Base-by-base conservation (phyloP, 2,113 vertebrate genomes). In the Gyps fulvus region DNA sequence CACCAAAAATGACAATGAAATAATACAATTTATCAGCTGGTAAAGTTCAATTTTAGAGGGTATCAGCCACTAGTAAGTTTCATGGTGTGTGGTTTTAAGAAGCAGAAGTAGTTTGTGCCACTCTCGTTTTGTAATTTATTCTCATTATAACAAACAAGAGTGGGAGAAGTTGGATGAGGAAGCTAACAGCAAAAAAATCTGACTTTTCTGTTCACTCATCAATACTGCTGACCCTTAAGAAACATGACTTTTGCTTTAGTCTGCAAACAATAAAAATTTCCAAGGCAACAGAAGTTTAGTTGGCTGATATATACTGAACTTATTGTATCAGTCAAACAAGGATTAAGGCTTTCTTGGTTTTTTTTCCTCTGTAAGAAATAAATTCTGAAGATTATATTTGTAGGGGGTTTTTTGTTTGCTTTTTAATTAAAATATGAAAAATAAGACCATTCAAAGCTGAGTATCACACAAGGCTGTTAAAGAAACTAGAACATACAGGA, bases 351-450 rank as follows among this genome's bases (percentile, higher is more conserved):
- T 89, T 45, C 52, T 3, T 16, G 3, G n/a, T 47, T 82, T 4
- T 42, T 85, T 57, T 59, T 59, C 32, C n/a, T 86, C 31, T 21
- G 9, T 15, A 59, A 80, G 43, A 72, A 90, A 58, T 18, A 38
- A 29, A 32, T 72, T 61, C 23, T 77, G 11, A 87, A 67, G 25
- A 87, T 54, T n/a, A 16, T 7, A 82, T 74, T 57, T 70, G 4
- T 11, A 26, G 11, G 8, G 8, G 7, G 0, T 0, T n/a, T 34
- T 20, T 38, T 50, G 7, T 67, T 72, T 81, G 6, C 10, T 67
- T 31, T 38, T 34, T 2, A 81, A 78, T 29, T 61, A 69, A 91
- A 89, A 73, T n/a, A 66, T 10, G 32, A 80, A 69, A 69, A 54
- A 17, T 23, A 89, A 65, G 32, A 59, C 7, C 9, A 61, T 61